phyloP scores from a whole-genome alignment of 2,888 invertebrate genomes.

The Tipula helvola region DNA sequence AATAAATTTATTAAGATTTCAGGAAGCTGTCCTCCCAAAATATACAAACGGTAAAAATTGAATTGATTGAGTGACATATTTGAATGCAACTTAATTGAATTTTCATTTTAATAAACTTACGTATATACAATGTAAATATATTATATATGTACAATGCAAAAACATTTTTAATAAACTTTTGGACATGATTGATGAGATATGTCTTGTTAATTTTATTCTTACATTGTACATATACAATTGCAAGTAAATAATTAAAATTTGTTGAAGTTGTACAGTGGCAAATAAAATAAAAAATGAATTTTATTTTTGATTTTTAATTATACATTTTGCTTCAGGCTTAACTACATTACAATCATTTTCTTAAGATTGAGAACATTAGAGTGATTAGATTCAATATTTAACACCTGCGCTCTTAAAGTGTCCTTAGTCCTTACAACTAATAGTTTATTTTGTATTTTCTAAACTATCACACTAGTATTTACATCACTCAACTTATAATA shows the following conservation, averaged over 20 bases:
- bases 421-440: background rate
- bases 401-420: background rate
- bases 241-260: background rate
- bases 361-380: background rate
- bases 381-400: background rate
- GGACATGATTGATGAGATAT: background rate
- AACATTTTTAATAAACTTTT: background rate
- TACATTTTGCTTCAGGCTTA: background rate
- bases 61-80: background rate
- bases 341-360: background rate
- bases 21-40: background rate
- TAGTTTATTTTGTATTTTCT: background rate
- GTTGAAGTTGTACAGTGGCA: background rate
- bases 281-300: background rate
- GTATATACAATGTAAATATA: background rate
- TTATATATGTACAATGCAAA: no score
- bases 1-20: background rate
- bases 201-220: background rate
- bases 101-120: background rate
- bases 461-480: background rate
- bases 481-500: background rate
- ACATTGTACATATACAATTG: background rate
- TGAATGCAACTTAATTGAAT: background rate
- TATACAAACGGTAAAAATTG: background rate
- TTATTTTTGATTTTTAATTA: background rate